Evolutionary conservation across 2,888 invertebrate species (phyloP).

Genomic region (Aricia artaxerxes): DNA sequence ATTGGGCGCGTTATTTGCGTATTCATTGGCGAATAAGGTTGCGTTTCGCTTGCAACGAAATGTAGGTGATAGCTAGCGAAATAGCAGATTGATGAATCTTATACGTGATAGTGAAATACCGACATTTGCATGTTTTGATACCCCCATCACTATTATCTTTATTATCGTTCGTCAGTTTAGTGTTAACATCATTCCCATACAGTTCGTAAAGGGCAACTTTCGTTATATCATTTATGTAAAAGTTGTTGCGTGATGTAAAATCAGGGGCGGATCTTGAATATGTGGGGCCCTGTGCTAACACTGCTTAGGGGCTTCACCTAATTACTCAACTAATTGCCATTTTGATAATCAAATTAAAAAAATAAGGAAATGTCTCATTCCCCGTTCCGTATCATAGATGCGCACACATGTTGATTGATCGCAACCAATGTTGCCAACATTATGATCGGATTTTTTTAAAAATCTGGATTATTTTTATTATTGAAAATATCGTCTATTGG

Average conservation of each 20-base stretch:
- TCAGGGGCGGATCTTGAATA: no score
- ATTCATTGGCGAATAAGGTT: conserved; percentile 32
- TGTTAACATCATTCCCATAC: conserved; percentile 1
- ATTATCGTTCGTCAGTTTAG: conserved; percentile 2
- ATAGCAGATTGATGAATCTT: conserved; percentile 47
- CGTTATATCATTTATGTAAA: neutral
- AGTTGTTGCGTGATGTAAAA: neutral
- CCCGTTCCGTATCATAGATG: no score
- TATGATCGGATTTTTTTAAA: no score
- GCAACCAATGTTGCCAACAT: no score
- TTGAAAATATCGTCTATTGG: no score
- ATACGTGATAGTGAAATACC: conserved; percentile 55
- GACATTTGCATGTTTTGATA: conserved; percentile 58
- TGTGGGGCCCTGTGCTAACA: no score
- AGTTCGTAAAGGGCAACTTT: neutral
- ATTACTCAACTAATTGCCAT: no score
- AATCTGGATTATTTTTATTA: no score
- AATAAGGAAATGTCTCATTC: no score
- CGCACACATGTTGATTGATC: no score
- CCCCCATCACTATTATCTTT: conserved; percentile 4
- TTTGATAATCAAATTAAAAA: no score
- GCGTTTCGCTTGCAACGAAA: conserved; percentile 32
- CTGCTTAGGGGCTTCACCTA: no score
- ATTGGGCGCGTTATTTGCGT: neutral
- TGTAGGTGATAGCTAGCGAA: conserved; percentile 39